A percentile compares a stretch with the other conserved stretches of the same genome.
These are phyloP conservation scores for Sisyra nigra DNA, from an alignment of 2,888 invertebrate genomes.

Conservation along the genomic window DNA sequence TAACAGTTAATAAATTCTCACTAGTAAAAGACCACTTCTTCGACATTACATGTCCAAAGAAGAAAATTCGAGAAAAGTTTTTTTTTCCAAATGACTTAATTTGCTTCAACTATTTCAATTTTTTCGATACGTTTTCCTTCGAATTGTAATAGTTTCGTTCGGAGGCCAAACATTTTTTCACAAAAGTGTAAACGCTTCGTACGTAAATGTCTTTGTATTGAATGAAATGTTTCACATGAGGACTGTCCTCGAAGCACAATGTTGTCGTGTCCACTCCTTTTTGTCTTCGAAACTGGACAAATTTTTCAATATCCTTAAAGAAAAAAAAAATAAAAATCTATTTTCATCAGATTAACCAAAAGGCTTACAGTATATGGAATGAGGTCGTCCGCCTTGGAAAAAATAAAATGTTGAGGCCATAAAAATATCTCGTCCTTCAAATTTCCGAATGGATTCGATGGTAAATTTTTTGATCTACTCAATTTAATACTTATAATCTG, in stretches of 20 bases:
- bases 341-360: neutral
- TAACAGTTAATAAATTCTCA: too few relatives aligned
- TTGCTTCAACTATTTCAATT: too few relatives aligned
- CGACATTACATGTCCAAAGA: too few relatives aligned
- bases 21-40: too few relatives aligned
- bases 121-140: neutral
- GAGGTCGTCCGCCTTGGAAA: constrained; percentile 51
- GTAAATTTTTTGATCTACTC: constrained; percentile 15
- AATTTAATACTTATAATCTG: constrained; percentile 3
- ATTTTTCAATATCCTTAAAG: constrained; percentile 50
- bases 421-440: constrained; percentile 38
- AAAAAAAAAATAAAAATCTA: constrained; percentile 15
- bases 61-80: too few relatives aligned
- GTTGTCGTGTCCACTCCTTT: constrained; percentile 42
- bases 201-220: constrained; percentile 44
- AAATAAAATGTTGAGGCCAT: constrained; percentile 57
- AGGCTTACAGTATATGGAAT: constrained; percentile 38
- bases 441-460: constrained; percentile 39
- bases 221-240: constrained; percentile 57
- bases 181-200: constrained; percentile 39
- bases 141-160: constrained; percentile 2
- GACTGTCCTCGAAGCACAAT: constrained; percentile 49
- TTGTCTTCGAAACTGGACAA: constrained; percentile 37
- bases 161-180: constrained; percentile 34
- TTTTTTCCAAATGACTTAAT: too few relatives aligned